phyloP scores from a whole-genome alignment of 2,888 invertebrate species.

The Pomacea canaliculata region DNA sequence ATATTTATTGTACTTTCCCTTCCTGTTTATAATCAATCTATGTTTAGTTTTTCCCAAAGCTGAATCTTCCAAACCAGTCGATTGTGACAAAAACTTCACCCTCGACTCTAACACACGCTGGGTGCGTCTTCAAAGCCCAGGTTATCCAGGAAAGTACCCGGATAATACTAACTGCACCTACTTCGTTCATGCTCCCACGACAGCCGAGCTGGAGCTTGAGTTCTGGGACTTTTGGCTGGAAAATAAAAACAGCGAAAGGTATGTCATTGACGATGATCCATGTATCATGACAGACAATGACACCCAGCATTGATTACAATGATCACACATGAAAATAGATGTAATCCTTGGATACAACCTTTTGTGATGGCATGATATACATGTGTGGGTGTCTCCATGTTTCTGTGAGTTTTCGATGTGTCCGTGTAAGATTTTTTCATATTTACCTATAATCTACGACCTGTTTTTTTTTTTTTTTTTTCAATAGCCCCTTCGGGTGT shows the following conservation, averaged over 20 bases:
- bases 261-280: neutral
- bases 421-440: too few species aligned
- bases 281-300: too few species aligned
- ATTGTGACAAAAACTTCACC: conserved; percentile 79
- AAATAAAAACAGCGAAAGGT: conserved; percentile 72
- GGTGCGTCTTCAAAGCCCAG: conserved; percentile 72
- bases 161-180: conserved; percentile 38
- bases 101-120: conserved; percentile 76
- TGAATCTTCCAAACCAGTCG: neutral
- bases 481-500: conserved; percentile 74
- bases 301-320: too few species aligned
- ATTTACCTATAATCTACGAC: too few species aligned
- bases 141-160: conserved; percentile 43
- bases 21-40: too few species aligned
- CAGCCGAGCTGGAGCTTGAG: conserved; percentile 79
- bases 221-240: conserved; percentile 84
- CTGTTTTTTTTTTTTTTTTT: too few species aligned
- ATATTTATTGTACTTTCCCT: too few species aligned
- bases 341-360: too few species aligned
- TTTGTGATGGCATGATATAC: too few species aligned
- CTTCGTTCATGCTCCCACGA: conserved; percentile 75
- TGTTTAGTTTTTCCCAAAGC: too few species aligned
- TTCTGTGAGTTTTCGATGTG: neutral
- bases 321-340: too few species aligned
- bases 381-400: neutral